Percentiles rank a stretch among this genome's conserved stretches.
Conservation (phyloP, 2,797 vertebrate genomes). For the Bradypus variegatus region DNA sequence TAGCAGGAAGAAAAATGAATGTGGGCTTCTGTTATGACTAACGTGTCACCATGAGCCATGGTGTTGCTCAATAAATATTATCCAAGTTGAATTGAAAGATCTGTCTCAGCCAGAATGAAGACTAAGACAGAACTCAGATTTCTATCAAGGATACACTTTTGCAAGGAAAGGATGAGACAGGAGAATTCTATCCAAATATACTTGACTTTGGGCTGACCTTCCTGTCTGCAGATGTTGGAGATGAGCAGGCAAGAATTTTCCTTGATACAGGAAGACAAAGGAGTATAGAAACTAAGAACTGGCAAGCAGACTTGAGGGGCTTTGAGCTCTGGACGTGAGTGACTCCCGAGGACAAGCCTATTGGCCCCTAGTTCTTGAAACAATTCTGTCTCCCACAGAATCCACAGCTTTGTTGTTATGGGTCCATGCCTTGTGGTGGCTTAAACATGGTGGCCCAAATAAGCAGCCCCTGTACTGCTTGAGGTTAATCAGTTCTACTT, state of each 20-base stretch:
- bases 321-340: background rate
- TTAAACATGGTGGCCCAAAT: background rate
- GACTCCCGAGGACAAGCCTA: background rate
- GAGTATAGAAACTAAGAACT: background rate
- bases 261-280: background rate
- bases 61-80: constrained; percentile 1
- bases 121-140: background rate
- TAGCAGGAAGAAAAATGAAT: background rate
- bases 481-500: background rate
- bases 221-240: background rate
- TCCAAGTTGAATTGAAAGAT: constrained; percentile 34
- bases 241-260: background rate
- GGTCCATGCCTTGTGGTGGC: background rate
- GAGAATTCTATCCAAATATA: background rate
- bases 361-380: background rate
- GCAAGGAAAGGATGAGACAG: constrained; percentile 14
- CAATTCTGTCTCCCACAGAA: background rate
- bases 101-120: constrained; percentile 13
- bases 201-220: constrained; percentile 45
- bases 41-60: background rate
- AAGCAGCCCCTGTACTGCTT: background rate
- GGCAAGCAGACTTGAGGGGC: background rate
- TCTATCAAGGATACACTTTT: background rate
- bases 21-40: background rate
- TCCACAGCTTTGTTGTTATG: too few relatives aligned